Evolutionary conservation across 2,113 vertebrate species (phyloP).

Genomic region (Narcine bancroftii): DNA sequence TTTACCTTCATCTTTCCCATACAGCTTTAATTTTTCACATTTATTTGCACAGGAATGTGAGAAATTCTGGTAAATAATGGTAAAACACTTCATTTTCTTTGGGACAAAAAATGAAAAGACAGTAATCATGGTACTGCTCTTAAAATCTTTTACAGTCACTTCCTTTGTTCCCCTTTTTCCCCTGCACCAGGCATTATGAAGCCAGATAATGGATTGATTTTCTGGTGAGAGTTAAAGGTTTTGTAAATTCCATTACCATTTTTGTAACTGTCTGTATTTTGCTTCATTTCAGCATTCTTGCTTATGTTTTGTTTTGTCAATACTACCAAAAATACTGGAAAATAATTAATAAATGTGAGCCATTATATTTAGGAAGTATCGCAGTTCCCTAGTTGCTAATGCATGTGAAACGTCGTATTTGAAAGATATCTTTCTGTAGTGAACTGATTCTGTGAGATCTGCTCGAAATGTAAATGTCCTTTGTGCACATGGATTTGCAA

Average conservation of each 20-base stretch:
- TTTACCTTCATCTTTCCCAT: neutral
- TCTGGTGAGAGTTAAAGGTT: neutral
- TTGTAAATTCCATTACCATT: neutral
- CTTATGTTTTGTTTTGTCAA: neutral
- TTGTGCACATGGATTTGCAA: slow-evolving; percentile 3
- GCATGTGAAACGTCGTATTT: neutral
- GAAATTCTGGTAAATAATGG: neutral
- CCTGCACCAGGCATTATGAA: neutral
- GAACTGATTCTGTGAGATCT: slow-evolving; percentile 13
- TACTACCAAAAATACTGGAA: neutral
- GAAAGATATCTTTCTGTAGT: neutral
- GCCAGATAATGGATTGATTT: neutral
- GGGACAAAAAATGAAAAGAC: neutral
- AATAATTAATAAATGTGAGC: neutral
- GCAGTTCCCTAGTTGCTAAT: neutral
- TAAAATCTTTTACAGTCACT: neutral
- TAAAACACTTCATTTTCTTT: neutral
- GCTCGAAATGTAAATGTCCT: slow-evolving; percentile 12
- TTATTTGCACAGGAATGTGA: neutral
- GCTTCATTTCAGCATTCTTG: neutral
- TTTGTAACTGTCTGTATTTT: neutral
- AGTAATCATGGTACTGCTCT: neutral
- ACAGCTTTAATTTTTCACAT: neutral
- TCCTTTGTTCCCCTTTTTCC: neutral
- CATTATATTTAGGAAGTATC: neutral